phyloP scores from a whole-genome alignment of 2,797 vertebrate genomes.

The Nannoperca obscura region DNA sequence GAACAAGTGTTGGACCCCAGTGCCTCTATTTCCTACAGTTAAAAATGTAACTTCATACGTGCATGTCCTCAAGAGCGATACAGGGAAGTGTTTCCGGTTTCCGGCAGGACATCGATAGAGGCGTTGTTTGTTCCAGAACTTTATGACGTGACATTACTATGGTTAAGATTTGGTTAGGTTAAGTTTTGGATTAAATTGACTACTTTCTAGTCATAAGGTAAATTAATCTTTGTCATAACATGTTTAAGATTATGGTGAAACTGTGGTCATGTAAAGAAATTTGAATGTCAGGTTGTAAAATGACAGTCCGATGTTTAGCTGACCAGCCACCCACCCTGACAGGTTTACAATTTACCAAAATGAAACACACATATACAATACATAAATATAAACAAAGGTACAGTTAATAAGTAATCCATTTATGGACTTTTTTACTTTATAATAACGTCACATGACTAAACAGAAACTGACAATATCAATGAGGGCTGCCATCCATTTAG shows the following conservation, averaged over 20 bases:
- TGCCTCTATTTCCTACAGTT: neutral
- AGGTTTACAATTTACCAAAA: neutral
- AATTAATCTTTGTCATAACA: neutral
- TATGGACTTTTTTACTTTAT: neutral
- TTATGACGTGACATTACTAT: neutral
- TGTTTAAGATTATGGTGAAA: neutral
- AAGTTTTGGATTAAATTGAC: neutral
- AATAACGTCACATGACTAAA: neutral
- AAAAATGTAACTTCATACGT: neutral
- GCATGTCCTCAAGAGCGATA: neutral
- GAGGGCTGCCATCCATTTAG: neutral
- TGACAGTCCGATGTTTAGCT: neutral
- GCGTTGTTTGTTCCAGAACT: neutral
- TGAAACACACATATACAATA: neutral
- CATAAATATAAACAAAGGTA: neutral
- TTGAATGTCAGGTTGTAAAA: neutral
- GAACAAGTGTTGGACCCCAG: neutral
- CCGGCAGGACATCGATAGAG: too few species aligned
- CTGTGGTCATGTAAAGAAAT: neutral
- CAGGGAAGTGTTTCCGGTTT: too few species aligned
- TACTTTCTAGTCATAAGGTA: neutral
- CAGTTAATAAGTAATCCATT: neutral
- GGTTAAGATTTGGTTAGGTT: too few species aligned
- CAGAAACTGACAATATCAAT: neutral
- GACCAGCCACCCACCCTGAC: neutral